Percentiles rank a stretch among this genome's conserved stretches.
phyloP scores from a whole-genome alignment of 2,888 invertebrate species.

The Dynastes tityus region DNA sequence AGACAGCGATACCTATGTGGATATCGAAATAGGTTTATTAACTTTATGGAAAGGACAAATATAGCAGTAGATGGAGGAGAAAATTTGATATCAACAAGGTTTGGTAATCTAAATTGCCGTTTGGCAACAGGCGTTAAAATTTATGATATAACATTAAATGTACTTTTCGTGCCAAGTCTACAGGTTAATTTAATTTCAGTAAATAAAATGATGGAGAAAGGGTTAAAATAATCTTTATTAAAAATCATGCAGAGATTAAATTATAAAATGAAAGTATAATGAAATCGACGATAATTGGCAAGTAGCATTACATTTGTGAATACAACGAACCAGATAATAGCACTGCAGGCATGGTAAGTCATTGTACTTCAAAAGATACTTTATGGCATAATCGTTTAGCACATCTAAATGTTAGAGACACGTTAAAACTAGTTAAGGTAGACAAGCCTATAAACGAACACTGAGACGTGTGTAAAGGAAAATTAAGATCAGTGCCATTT shows the following conservation, averaged over 20 bases:
- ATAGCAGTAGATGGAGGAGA: not conserved
- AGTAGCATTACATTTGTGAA: constrained; percentile 1
- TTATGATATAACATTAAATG: too few species aligned
- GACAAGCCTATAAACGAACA: too few species aligned
- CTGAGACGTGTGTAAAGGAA: not conserved
- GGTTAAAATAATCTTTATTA: not conserved
- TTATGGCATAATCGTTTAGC: too few species aligned
- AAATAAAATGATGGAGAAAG: too few species aligned
- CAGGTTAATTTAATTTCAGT: too few species aligned
- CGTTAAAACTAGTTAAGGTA: too few species aligned
- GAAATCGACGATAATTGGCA: not conserved
- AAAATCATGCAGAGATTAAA: not conserved
- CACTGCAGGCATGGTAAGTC: not conserved
- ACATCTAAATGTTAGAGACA: too few species aligned
- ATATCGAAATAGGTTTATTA: too few species aligned
- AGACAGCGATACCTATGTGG: too few species aligned
- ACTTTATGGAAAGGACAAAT: not conserved
- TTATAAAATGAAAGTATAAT: not conserved
- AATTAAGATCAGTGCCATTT: not conserved
- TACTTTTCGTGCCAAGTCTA: too few species aligned
- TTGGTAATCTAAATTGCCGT: too few species aligned
- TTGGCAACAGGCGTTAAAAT: too few species aligned
- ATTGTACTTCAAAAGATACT: not conserved
- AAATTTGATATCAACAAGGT: not conserved
- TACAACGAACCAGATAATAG: not conserved